Base-by-base conservation (phyloP, 2,113 vertebrate species). In the Gasterosteus aculeatus region DNA sequence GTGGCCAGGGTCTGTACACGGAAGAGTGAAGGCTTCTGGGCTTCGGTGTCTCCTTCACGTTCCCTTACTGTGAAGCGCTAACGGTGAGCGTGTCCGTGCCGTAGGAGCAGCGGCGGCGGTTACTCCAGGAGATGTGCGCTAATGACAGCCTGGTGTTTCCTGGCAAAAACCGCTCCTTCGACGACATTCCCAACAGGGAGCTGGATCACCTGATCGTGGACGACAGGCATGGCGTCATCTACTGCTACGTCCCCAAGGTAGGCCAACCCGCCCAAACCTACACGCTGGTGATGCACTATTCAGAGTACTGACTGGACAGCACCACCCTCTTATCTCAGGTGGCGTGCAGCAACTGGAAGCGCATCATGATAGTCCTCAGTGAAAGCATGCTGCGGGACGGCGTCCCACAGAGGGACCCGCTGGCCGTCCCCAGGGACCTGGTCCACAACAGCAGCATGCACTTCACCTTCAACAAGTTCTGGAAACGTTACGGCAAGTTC, bases 321-420 rank as follows among this genome's bases (percentile, higher is more conserved):
- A n/a, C 22, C 33, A 1, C 33, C 5, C 35, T 38, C 35, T 38
- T 1, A 38, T n/a, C 16, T 19, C 60, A 93, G 92, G 98, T 98
- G 72, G 98, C 98, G 11, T 99, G 98, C 91, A 98, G 94, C 79
- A 99, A 99, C 94, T 99, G 98, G 98, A 99, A 99, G 62, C 95
- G 98, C 2, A 94, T 99, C 75, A 98, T 99, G 98, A 99, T 99
- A 0, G 94, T 99, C 22, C 93, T 99, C 0, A 99, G 97, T 0
- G 95, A 96, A 87, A 98, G 97, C 87, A 91, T 98, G 42, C 92
- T 97, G 82, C 93, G 94, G 69, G 95, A 95, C 0, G 97, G 98
- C 0, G 85, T 92, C 0, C 97, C 98, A 0, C 98, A 97, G 89
- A 92, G 87, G 9, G 95, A 99, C 87, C 98, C 98, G 0, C 82